A percentile compares a stretch with the other conserved stretches of the same genome.
Conservation (phyloP, 2,888 invertebrate genomes). For the Pterostichus niger region DNA sequence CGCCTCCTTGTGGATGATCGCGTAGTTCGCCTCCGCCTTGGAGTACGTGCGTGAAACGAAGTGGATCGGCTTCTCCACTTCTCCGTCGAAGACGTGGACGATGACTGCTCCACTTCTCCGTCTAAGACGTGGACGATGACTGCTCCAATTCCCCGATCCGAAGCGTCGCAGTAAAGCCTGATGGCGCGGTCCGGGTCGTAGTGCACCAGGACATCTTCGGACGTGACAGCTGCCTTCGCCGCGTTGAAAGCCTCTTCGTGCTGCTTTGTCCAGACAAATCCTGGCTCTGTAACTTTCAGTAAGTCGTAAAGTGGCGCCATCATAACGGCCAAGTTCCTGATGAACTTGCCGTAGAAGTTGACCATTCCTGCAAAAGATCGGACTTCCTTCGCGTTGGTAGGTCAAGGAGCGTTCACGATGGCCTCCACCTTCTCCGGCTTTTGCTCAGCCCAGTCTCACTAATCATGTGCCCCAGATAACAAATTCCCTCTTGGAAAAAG, state of each 20-base stretch:
- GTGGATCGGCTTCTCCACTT: slow-evolving; percentile 64
- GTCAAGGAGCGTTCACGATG: background rate
- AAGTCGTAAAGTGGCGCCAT: background rate
- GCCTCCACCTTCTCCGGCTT: slow-evolving; percentile 23
- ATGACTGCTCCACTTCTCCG: slow-evolving; percentile 68
- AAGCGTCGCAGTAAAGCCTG: slow-evolving; percentile 70
- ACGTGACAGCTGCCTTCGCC: background rate
- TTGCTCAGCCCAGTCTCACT: slow-evolving; percentile 65
- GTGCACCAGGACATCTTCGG: background rate
- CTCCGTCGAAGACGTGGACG: slow-evolving; percentile 68
- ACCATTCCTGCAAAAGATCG: slow-evolving; percentile 21
- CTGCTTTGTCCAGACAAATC: background rate
- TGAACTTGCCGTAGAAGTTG: slow-evolving; percentile 26
- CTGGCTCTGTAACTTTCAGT: background rate
- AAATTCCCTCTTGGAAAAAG: slow-evolving; percentile 70
- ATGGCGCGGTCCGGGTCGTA: slow-evolving; percentile 62
- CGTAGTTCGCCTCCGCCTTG: slow-evolving; percentile 71
- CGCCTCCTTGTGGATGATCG: slow-evolving; percentile 70
- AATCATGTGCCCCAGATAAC: slow-evolving; percentile 70
- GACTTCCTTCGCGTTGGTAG: background rate
- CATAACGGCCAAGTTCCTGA: background rate
- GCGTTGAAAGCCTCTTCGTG: background rate
- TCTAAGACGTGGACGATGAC: slow-evolving; percentile 69
- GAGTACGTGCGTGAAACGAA: slow-evolving; percentile 70
- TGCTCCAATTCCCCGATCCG: slow-evolving; percentile 70